Evolutionary conservation across 2,888 invertebrate genomes (phyloP), one percentile per base, ranked within the genome.

Genomic region (Philereme vetulata): DNA sequence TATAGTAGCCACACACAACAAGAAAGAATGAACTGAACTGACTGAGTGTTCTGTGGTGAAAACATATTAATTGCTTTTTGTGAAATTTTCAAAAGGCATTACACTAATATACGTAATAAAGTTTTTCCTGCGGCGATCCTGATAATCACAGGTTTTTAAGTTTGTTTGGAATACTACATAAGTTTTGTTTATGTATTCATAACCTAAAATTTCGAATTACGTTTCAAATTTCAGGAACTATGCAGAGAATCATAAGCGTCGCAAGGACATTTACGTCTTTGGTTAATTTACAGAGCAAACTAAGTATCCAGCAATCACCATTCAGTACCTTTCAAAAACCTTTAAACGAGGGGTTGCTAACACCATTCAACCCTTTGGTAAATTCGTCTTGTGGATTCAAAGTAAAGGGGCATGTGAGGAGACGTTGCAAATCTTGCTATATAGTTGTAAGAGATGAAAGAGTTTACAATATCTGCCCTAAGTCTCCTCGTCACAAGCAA

Each of bases 401-500:
- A 93, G 93, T 95, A 4, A 96, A 94, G 77, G 96, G 95, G 4
- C 81, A 82, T 10, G 87, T 96, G 36, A 93, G 92, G 59, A 92
- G 94, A 56, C 94, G 97, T 44, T 98, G 98, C 77, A 95, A 95
- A 81, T 95, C 95, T 74, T 98, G 98, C 78, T 96, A 95, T 74
- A 93, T 95, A 74, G 95, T 96, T 8, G 88, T 93, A 46, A 87
- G 95, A 57, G 93, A 96, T 71, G 94, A 95, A 68, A 93, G 96
- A 60, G 77, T 94, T 70, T 96, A 94, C 81, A 94, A 96, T 45
- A 94, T 96, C 68, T 98, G 97, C 72, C 95, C 95, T 56, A 95
- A 94, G 35, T 94, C 94, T 77, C 95, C 95, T 32, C 93, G 97
- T 42, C 97, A 98, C 78, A 97, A 97, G 77, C 97, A 97, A 85